Percentiles rank a stretch among this genome's conserved stretches.
phyloP scores from a whole-genome alignment of 1,140 invertebrate species.

The Drosophila tropicalis region DNA sequence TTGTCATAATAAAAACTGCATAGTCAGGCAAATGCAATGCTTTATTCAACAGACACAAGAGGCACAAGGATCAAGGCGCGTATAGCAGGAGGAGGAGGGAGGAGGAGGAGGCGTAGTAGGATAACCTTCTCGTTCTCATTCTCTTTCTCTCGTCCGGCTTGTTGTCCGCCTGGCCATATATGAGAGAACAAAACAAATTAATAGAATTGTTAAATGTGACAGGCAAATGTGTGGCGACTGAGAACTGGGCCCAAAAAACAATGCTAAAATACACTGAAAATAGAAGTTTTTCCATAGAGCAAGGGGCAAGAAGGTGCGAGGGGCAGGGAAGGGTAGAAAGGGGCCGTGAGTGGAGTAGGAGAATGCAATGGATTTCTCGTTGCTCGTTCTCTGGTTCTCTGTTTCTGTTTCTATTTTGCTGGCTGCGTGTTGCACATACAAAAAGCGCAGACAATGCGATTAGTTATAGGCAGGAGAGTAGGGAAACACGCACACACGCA shows the following conservation, averaged over 20 bases:
- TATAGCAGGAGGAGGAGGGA: not conserved
- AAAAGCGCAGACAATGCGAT: conserved; percentile 81
- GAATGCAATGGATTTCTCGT: conserved; percentile 52
- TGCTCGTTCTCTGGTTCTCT: conserved; percentile 17
- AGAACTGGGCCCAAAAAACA: conserved; percentile 15
- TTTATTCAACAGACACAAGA: conserved; percentile 59
- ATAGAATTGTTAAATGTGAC: conserved; percentile 80
- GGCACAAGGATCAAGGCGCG: conserved; percentile 10
- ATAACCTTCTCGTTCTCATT: too few relatives aligned
- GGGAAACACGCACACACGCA: conserved; percentile 67
- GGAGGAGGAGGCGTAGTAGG: conserved; percentile 21
- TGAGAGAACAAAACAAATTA: conserved; percentile 77
- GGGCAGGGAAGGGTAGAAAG: not conserved
- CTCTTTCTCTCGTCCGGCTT: too few relatives aligned
- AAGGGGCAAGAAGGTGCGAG: not conserved
- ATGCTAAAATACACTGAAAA: conserved; percentile 15
- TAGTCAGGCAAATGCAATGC: conserved; percentile 41
- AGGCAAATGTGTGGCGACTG: conserved; percentile 70
- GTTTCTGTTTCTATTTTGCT: conserved; percentile 52
- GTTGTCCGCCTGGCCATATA: conserved; percentile 41
- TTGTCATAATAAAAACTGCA: conserved; percentile 78
- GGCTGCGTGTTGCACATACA: conserved; percentile 72
- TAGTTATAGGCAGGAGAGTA: conserved; percentile 62
- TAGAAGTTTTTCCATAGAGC: not conserved
- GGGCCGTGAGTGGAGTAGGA: not conserved